Evolutionary conservation across 2,797 vertebrate species (phyloP), one percentile per base, ranked within the genome.

Genomic region (Syngnathus acus): DNA sequence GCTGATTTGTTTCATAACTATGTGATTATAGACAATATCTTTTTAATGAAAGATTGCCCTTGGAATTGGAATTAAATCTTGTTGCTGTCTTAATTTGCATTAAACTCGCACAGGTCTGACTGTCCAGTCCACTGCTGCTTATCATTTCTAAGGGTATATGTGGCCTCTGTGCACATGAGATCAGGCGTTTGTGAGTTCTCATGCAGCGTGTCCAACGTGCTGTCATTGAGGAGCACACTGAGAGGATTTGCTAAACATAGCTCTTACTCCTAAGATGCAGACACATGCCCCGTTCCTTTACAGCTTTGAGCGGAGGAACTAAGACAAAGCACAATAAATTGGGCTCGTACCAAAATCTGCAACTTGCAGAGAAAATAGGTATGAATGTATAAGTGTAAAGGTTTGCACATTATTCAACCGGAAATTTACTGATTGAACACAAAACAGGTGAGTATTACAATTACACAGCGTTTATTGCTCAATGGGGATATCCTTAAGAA

Each of bases 191-290:
- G 68, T 80, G 83, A 74, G 73, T 68, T 76, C 69, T 72, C 62
- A 71, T 74, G 78, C 71, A 82, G 84, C 78, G 82, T 63, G 71
- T 77, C 75, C 81, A 78, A 84, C 82, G 82, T 88, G 83, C 85
- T 82, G 87, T 87, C 88, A 88, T 81, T 83, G 78, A 88, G 77
- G 82, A 85, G 84, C 83, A 79, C 83, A 67, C 81, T 87, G 81
- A 86, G 84, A 89, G 88, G 86, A 89, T 89, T 89, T 89, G 77
- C 84, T 86, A 89, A 87, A 88, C 73, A 87, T 90, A 88, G 87
- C 86, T 80, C 84, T 84, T 86, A 85, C 85, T 85, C 83, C 76
- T 88, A 82, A 74, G 81, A 80, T 63, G 39, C 77, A 83, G 78
- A 82, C 82, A 58, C 75, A 64, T 68, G 60, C 79, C 76, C 71